phyloP scores from a whole-genome alignment of 2,888 invertebrate species.

The Ornithoptera alexandrae region DNA sequence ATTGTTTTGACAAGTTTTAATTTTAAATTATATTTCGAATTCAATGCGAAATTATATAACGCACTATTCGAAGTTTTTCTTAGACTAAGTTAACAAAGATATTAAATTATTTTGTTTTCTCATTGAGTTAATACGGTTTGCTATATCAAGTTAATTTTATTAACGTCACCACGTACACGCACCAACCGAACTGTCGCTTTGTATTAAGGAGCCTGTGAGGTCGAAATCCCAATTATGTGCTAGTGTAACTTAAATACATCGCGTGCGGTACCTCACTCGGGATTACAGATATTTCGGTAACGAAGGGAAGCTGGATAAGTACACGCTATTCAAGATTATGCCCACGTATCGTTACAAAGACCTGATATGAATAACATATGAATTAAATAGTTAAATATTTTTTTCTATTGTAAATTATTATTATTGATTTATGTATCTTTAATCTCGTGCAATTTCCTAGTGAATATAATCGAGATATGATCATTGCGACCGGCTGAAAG shows the following conservation, averaged over 20 bases:
- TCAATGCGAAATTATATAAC: no score
- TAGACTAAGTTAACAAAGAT: neutral
- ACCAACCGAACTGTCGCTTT: slow-evolving; percentile 67
- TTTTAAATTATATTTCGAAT: no score
- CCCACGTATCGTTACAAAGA: neutral
- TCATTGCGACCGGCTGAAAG: no score
- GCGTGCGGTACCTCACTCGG: slow-evolving; percentile 53
- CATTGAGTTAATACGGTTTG: neutral
- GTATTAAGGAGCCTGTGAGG: slow-evolving; percentile 63
- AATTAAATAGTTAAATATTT: no score
- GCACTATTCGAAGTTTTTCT: no score
- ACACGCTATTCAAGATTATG: slow-evolving; percentile 12
- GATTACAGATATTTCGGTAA: slow-evolving; percentile 45
- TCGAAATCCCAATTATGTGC: slow-evolving; percentile 76
- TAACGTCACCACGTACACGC: slow-evolving; percentile 72
- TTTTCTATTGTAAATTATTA: no score
- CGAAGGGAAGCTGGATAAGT: slow-evolving; percentile 1
- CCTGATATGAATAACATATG: neutral
- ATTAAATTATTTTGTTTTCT: neutral
- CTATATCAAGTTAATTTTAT: slow-evolving; percentile 66
- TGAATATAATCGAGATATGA: no score
- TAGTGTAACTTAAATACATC: slow-evolving; percentile 66
- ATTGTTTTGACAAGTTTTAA: neutral
- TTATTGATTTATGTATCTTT: no score
- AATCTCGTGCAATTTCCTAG: no score